A percentile compares a stretch with the other conserved stretches of the same genome.
Conservation (phyloP, 2,888 invertebrate species). For the Shargacucullia verbasci region DNA sequence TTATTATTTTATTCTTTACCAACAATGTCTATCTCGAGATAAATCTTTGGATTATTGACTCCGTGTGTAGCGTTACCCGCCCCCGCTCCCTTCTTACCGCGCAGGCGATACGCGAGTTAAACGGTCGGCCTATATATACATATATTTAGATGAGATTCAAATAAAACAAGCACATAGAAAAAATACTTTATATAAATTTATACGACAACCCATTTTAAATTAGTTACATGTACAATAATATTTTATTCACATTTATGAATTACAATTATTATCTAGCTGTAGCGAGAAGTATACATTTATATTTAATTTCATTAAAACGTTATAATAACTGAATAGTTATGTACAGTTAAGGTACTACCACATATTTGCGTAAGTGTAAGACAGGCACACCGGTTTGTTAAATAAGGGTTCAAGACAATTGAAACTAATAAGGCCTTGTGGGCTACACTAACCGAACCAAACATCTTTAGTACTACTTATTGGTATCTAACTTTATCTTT, state of each 20-base stretch:
- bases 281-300: constrained; percentile 60
- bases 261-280: constrained; percentile 52
- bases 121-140: too few relatives aligned
- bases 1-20: too few relatives aligned
- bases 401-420: constrained; percentile 26
- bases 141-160: constrained; percentile 25
- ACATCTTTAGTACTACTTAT: background rate
- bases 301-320: constrained; percentile 36
- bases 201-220: constrained; percentile 83
- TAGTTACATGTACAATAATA: constrained; percentile 58
- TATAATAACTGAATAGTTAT: constrained; percentile 50
- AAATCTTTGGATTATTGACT: too few relatives aligned
- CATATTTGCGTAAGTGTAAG: constrained; percentile 57
- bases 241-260: constrained; percentile 70
- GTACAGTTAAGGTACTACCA: constrained; percentile 55
- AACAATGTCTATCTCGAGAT: too few relatives aligned
- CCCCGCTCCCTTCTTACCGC: too few relatives aligned
- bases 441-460: constrained; percentile 7
- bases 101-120: too few relatives aligned
- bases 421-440: constrained; percentile 15
- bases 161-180: constrained; percentile 71
- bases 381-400: constrained; percentile 76
- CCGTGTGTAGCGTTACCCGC: too few relatives aligned
- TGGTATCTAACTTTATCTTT: too few relatives aligned
- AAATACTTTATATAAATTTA: constrained; percentile 85